Conservation (phyloP, 2,888 invertebrate species). For the Schrankia costaestrigalis region DNA sequence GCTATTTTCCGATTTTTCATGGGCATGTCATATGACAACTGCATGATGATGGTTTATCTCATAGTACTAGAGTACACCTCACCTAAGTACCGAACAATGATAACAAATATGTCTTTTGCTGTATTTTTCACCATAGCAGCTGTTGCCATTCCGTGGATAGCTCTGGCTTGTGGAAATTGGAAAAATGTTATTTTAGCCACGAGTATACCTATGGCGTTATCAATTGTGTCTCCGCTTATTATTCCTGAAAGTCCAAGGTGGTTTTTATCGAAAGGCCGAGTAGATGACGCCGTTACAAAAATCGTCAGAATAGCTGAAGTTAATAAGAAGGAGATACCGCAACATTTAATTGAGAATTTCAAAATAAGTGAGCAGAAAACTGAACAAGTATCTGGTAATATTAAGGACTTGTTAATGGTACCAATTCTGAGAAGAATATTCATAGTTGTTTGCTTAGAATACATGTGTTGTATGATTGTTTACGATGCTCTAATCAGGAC, state of each 20-base stretch:
- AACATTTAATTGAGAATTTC: slow-evolving; percentile 46
- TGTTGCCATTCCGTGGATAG: slow-evolving; percentile 54
- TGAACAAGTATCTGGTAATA: slow-evolving; percentile 28
- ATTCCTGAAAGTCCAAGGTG: slow-evolving; percentile 65
- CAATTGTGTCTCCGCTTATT: slow-evolving; percentile 48
- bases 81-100: slow-evolving; percentile 57
- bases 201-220: slow-evolving; percentile 50
- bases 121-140: slow-evolving; percentile 48
- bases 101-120: slow-evolving; percentile 56
- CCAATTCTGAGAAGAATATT: slow-evolving; percentile 47
- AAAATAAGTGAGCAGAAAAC: slow-evolving; percentile 25
- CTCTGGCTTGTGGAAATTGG: slow-evolving; percentile 59
- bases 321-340: slow-evolving; percentile 49
- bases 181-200: slow-evolving; percentile 50
- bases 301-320: slow-evolving; percentile 43
- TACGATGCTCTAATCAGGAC: slow-evolving; percentile 58
- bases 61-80: slow-evolving; percentile 56
- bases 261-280: slow-evolving; percentile 53
- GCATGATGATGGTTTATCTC: slow-evolving; percentile 61
- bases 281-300: slow-evolving; percentile 52
- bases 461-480: slow-evolving; percentile 46
- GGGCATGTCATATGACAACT: slow-evolving; percentile 63
- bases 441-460: slow-evolving; percentile 47
- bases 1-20: slow-evolving; percentile 53
- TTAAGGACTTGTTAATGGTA: slow-evolving; percentile 44